These are phyloP conservation scores for Notocelia uddmanniana DNA, from an alignment of 2,888 invertebrate genomes.

Conservation along the genomic window DNA sequence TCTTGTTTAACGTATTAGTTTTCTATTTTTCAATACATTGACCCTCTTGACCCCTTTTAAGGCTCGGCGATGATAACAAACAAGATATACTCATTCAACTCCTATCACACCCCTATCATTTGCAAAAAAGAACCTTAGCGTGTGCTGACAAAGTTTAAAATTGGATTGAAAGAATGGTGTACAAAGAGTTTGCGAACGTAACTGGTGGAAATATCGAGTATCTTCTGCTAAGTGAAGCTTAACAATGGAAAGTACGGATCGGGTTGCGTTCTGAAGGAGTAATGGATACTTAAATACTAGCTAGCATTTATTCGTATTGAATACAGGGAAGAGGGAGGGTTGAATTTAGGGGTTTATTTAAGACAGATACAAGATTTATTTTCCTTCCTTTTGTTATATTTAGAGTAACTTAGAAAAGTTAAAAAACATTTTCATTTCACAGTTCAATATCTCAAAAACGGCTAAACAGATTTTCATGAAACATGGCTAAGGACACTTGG, in stretches of 20 bases:
- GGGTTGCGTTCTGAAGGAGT: slow-evolving; percentile 18
- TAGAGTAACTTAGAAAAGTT: no score
- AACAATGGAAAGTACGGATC: slow-evolving; percentile 22
- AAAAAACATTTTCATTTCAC: no score
- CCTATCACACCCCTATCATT: neutral
- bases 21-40: slow-evolving; percentile 43
- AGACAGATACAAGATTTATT: neutral
- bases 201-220: slow-evolving; percentile 27
- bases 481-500: no score
- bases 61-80: slow-evolving; percentile 23
- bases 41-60: slow-evolving; percentile 29
- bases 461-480: no score
- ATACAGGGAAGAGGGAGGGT: no score
- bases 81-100: neutral
- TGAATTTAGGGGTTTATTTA: slow-evolving; percentile 12
- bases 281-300: slow-evolving; percentile 20
- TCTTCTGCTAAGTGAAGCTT: slow-evolving; percentile 20
- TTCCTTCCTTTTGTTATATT: no score
- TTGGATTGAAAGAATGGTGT: neutral
- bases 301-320: neutral
- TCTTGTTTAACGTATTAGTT: slow-evolving; percentile 18
- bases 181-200: neutral
- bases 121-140: neutral
- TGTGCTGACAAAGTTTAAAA: neutral
- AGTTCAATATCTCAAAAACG: no score